Evolutionary conservation across 2,888 invertebrate species (phyloP).

Genomic region (Dendrolimus pini): DNA sequence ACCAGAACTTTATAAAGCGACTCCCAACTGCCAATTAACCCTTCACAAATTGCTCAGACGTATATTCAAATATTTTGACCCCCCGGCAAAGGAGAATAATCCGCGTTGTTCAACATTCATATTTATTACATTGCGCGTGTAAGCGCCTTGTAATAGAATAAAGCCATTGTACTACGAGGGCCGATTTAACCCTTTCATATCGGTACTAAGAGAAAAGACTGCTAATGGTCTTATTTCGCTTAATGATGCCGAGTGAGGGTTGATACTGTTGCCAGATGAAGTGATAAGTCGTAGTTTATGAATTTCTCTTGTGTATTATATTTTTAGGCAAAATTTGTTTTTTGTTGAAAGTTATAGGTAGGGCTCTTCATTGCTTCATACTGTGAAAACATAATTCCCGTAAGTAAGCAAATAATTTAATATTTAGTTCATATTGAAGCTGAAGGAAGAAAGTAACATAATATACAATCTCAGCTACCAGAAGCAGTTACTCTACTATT

Average conservation of each 20-base stretch:
- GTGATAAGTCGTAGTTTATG: slow-evolving; percentile 64
- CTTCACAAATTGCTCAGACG: slow-evolving; percentile 63
- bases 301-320: slow-evolving; percentile 39
- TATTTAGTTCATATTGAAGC: too few species aligned
- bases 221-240: slow-evolving; percentile 74
- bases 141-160: slow-evolving; percentile 70
- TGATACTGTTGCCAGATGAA: slow-evolving; percentile 65
- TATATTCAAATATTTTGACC: slow-evolving; percentile 76
- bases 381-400: too few species aligned
- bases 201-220: slow-evolving; percentile 69
- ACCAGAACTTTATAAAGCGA: slow-evolving; percentile 35
- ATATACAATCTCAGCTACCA: too few species aligned
- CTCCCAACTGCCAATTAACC: slow-evolving; percentile 61
- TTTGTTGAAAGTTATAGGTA: background rate
- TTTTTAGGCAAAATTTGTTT: slow-evolving; percentile 1
- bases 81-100: slow-evolving; percentile 66
- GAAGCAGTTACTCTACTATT: too few species aligned
- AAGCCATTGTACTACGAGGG: slow-evolving; percentile 66
- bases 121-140: slow-evolving; percentile 75
- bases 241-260: slow-evolving; percentile 65
- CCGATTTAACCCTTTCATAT: slow-evolving; percentile 70
- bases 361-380: too few species aligned
- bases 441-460: too few species aligned
- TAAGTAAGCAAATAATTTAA: too few species aligned
- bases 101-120: slow-evolving; percentile 72